Evolutionary conservation across 2,113 vertebrate species (phyloP), one percentile per base, ranked within the genome.

Genomic region (Platysteira castanea): DNA sequence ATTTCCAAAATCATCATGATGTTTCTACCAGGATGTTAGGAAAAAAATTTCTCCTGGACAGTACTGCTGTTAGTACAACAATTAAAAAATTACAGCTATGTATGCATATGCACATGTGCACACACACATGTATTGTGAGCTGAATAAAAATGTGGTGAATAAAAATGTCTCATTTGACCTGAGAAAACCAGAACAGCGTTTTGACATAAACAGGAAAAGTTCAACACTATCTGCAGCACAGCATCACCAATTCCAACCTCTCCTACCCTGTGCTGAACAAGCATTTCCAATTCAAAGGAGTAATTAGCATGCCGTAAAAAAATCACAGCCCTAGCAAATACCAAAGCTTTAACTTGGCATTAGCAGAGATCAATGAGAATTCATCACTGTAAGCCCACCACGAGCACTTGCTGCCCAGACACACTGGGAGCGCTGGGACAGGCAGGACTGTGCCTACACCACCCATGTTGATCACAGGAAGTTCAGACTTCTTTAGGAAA

Each of bases 361-460:
- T 90, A 95, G 83, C 74, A 67, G 71, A 94, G 93, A 97, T 96
- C 94, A 94, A 75, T 90, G 80, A 61, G 83, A 93, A 93, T 63
- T 49, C 76, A 61, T 47, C n/a, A 3, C 65, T 28, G 10, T 65
- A 61, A 84, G 63, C 61, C 61, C 76, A 87, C 47, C 59, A 46
- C 0, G 0, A 84, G 81, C 61, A 53, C n/a, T 71, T 21, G 49
- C 71, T 65, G 79, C 88, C 78, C 78, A 27, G 27, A 85, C 19
- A 28, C 20, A 1, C 37, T 39, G 69, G 46, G 71, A 81, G 42
- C 2, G 44, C 90, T 60, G 61, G 75, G 56, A 57, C 2, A 22
- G 76, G 60, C 89, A 78, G 56, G 23, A 2, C 65, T 11, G 28
- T 53, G 68, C 70, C 76, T 56, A 2, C 2, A 0, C 47, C 77